Evolutionary conservation across 2,113 vertebrate species (phyloP), one percentile per base, ranked within the genome.

Genomic region (Oryzias melastigma): DNA sequence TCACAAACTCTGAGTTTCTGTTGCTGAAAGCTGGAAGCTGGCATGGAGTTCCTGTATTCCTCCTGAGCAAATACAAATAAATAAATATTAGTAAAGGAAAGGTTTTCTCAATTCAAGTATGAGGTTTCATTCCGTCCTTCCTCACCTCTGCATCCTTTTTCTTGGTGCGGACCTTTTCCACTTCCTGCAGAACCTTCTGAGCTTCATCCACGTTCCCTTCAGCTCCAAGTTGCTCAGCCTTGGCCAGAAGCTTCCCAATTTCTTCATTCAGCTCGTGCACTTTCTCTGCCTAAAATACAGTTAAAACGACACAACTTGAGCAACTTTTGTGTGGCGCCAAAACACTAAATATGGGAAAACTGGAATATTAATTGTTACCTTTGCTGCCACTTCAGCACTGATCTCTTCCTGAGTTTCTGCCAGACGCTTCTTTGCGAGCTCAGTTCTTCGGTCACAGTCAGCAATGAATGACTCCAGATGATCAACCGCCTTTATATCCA

Each of bases 401-500:
- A 99, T 99, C 87, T 99, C 97, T 43, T 99, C 97, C 77, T 99
- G 97, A 1, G 97, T 99, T 87, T 99, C 97, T 20, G 96, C 96
- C 65, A 99, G 91, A 0, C 97, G 95, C 66, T 99, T 99, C 90
- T 99, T 99, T 25, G 97, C 96, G 43, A 99, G 85, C 44, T 99
- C 97, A 17, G 97, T 99, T 82, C 97, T 96, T 71, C 96, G 91
- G 64, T 99, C 97, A 65, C 97, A 99, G 69, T 99, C 97, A 0
- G 95, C 95, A 14, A 99, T 99, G 75, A 99, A 99, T 1, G 97
- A 96, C 65, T 99, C 96, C 87, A 99, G 88, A 83, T 99, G 97
- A 88, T 99, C 95, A 89, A 98, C 96, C 0, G 97, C 97, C 97
- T 99, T 67, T 56, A 12, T 27, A 14, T 65, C 7, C 0, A 46